These are phyloP conservation scores for Cygnus olor DNA, from an alignment of 2,797 vertebrate species.

Conservation along the genomic window DNA sequence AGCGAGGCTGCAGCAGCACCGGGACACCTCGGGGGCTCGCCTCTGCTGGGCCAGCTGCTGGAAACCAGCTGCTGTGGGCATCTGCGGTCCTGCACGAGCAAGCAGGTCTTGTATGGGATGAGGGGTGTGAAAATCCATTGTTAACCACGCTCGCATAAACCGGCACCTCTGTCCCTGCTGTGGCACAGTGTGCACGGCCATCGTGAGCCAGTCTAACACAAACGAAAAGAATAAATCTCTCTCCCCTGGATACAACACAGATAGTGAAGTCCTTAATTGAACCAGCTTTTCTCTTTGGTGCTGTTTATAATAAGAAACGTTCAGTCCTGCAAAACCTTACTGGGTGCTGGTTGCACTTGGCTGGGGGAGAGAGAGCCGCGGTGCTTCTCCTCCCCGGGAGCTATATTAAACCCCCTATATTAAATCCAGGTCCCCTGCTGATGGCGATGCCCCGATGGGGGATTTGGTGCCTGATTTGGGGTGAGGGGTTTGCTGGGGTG, in stretches of 20 bases:
- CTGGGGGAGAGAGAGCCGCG: background rate
- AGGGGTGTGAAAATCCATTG: accelerated
- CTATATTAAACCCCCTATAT: background rate
- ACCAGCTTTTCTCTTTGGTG: background rate
- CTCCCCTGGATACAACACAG: accelerated
- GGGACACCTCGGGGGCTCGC: no score
- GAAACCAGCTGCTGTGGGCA: no score
- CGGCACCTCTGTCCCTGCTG: background rate
- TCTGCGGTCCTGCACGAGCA: background rate
- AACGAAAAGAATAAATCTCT: background rate
- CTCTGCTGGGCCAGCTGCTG: no score
- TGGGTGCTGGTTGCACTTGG: background rate
- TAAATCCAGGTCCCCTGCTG: background rate
- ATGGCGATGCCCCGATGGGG: background rate
- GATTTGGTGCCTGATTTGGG: background rate
- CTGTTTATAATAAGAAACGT: background rate
- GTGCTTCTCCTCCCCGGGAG: background rate
- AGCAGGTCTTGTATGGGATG: background rate
- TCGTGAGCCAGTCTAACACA: background rate
- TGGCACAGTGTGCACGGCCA: background rate
- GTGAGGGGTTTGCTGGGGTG: accelerated
- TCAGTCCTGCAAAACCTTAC: background rate
- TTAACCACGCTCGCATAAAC: background rate
- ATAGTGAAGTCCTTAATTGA: background rate
- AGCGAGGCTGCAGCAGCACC: no score